Conservation (phyloP, 2,113 vertebrate genomes). For the Xiphias gladius region DNA sequence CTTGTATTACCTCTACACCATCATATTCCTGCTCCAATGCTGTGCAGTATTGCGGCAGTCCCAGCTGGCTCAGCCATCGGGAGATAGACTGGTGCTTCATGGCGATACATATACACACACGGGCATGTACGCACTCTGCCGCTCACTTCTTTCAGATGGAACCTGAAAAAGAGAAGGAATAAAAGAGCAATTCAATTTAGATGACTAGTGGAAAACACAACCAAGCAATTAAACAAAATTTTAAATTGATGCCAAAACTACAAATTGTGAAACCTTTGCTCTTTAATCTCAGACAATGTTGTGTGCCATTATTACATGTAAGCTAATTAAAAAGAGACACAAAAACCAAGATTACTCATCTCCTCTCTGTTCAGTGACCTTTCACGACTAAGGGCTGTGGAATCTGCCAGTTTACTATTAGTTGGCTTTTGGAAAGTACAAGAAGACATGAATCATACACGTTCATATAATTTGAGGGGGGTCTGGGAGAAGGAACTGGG, state of each 20-base stretch:
- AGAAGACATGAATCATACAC: constrained; percentile 9
- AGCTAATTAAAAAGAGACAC: background rate
- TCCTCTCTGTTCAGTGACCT: constrained; percentile 6
- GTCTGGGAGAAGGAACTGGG: background rate
- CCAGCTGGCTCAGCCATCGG: constrained; percentile 86
- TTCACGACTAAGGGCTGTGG: constrained; percentile 19
- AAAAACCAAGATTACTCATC: constrained; percentile 8
- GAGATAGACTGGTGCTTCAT: constrained; percentile 87
- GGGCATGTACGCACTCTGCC: background rate
- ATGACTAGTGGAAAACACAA: background rate
- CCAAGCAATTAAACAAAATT: background rate
- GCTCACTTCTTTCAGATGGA: constrained; percentile 1
- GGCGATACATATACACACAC: constrained; percentile 28
- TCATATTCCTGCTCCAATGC: constrained; percentile 86
- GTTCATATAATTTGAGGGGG: background rate
- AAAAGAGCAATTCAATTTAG: background rate
- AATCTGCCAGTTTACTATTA: constrained; percentile 43
- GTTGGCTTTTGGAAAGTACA: constrained; percentile 13
- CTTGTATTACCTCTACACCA: constrained; percentile 83
- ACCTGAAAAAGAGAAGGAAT: constrained; percentile 33
- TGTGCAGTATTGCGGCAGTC: constrained; percentile 82
- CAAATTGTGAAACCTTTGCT: background rate
- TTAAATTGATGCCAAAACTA: background rate
- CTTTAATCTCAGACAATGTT: background rate
- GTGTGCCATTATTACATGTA: background rate